These are phyloP conservation scores for Melopsittacus undulatus DNA, from an alignment of 2,797 vertebrate genomes.

Conservation along the genomic window DNA sequence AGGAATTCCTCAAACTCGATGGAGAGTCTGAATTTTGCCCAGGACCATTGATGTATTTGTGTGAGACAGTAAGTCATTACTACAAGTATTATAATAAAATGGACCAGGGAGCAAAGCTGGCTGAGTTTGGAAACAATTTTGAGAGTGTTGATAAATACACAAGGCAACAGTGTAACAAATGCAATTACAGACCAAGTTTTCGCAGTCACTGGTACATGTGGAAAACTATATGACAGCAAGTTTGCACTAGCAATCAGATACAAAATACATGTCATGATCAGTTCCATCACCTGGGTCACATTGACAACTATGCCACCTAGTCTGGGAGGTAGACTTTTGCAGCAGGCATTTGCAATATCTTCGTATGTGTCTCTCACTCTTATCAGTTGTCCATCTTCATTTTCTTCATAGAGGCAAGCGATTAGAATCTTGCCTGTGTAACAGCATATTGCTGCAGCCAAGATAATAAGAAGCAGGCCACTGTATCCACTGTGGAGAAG, in stretches of 20 bases:
- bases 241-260: constrained; percentile 83
- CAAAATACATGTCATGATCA: constrained; percentile 83
- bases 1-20: constrained; percentile 82
- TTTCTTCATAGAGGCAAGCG: constrained; percentile 80
- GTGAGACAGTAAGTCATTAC: constrained; percentile 81
- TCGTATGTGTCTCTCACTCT: constrained; percentile 81
- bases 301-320: constrained; percentile 77
- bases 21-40: constrained; percentile 73
- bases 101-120: constrained; percentile 85
- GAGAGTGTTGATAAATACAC: constrained; percentile 81
- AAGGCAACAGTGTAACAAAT: constrained; percentile 79
- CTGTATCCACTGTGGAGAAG: constrained; percentile 82
- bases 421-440: constrained; percentile 84
- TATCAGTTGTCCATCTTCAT: constrained; percentile 67
- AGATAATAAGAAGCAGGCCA: constrained; percentile 78
- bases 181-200: constrained; percentile 77
- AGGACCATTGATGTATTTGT: constrained; percentile 78
- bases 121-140: constrained; percentile 81
- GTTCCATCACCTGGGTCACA: constrained; percentile 76
- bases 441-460: constrained; percentile 80
- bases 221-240: constrained; percentile 79
- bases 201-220: constrained; percentile 66
- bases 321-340: constrained; percentile 72
- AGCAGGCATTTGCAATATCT: constrained; percentile 80
- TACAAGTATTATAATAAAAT: constrained; percentile 80